phyloP scores from a whole-genome alignment of 1,140 invertebrate genomes.

The Caerostris extrusa region DNA sequence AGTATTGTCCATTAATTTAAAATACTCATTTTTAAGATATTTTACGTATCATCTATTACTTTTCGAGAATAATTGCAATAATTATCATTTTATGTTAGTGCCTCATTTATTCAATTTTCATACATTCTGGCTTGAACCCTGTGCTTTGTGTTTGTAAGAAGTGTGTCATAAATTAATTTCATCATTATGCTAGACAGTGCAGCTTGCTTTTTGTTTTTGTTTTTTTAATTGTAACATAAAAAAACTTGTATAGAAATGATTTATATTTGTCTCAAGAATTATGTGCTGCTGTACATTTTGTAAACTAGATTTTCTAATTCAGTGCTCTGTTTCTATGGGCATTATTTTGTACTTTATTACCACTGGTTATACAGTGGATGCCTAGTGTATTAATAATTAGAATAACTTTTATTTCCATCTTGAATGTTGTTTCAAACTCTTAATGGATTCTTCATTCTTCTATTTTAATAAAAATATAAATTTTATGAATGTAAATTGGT shows the following conservation, averaged over 20 bases:
- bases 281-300: conserved; percentile 74
- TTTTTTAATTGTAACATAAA: neutral
- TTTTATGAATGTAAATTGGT: conserved; percentile 62
- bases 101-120: neutral
- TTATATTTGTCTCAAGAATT: conserved; percentile 60
- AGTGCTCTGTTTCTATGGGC: conserved; percentile 72
- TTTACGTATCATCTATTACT: neutral
- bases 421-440: conserved; percentile 76
- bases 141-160: conserved; percentile 15
- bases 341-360: conserved; percentile 75
- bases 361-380: conserved; percentile 75
- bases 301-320: conserved; percentile 77
- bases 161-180: conserved; percentile 1
- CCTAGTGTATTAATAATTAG: conserved; percentile 75
- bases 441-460: conserved; percentile 76
- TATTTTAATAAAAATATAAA: conserved; percentile 77
- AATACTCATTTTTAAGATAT: neutral
- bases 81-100: neutral
- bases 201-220: neutral
- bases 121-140: conserved; percentile 68
- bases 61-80: neutral
- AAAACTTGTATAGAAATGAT: conserved; percentile 61
- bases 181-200: neutral
- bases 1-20: neutral
- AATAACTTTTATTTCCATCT: conserved; percentile 76